Evolutionary conservation across 2,888 invertebrate genomes (phyloP).

Genomic region (Drosophila buzzatii): DNA sequence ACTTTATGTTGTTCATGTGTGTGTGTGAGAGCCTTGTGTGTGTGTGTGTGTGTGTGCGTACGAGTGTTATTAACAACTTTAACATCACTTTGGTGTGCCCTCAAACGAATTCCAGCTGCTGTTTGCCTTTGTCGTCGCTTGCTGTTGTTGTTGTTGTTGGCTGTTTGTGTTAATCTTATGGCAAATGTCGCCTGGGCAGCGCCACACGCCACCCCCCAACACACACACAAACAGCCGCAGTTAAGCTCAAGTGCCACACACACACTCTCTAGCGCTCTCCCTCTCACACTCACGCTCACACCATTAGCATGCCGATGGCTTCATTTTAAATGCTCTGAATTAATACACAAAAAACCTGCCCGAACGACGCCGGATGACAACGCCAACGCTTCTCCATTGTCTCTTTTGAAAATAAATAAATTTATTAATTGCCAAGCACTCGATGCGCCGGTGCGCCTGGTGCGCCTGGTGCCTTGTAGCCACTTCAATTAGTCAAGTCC

Average conservation of each 20-base stretch:
- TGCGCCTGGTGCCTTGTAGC: slow-evolving; percentile 11
- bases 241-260: slow-evolving; percentile 27
- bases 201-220: slow-evolving; percentile 7
- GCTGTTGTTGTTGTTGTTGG: slow-evolving; percentile 16
- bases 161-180: slow-evolving; percentile 52
- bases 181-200: slow-evolving; percentile 29
- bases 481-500: slow-evolving; percentile 48
- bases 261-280: not conserved
- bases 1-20: not conserved
- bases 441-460: slow-evolving; percentile 14
- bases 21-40: slow-evolving; percentile 15
- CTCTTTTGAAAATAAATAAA: slow-evolving; percentile 39
- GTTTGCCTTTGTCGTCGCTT: slow-evolving; percentile 21
- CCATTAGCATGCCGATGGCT: slow-evolving; percentile 39
- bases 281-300: not conserved
- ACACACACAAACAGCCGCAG: slow-evolving; percentile 7
- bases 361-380: slow-evolving; percentile 17
- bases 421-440: slow-evolving; percentile 52
- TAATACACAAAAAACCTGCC: slow-evolving; percentile 3
- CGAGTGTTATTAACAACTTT: slow-evolving; percentile 70
- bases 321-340: slow-evolving; percentile 41
- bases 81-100: slow-evolving; percentile 77
- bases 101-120: slow-evolving; percentile 48
- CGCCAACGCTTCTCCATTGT: slow-evolving; percentile 31
- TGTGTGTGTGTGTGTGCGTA: slow-evolving; percentile 16